Base-by-base conservation (phyloP, 2,888 invertebrate genomes). In the Catocala sponsa region DNA sequence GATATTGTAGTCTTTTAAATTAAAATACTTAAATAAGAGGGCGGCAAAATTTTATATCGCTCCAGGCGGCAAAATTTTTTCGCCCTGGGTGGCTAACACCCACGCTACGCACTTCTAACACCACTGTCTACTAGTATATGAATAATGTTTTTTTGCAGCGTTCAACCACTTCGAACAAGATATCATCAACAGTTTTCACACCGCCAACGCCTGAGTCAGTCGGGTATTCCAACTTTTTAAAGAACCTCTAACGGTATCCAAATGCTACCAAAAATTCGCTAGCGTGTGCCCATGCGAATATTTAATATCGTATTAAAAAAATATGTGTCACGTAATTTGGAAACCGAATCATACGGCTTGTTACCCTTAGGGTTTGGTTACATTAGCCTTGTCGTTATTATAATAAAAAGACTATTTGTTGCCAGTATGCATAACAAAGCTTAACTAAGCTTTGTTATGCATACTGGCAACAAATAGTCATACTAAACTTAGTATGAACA, bases 191-290 rank as follows among this genome's bases (percentile, higher is more conserved):
- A 0, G 94, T 94, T 66, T 88, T 89, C 84, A 90, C 92, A 4
- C 94, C 94, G 4, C 91, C 89, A 6, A 93, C 92, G 25, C 94
- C 92, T 0, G 91, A 92, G 67, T 94, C 94, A 73, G 91, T 86
- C 70, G 94, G 94, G 91, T 94, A 94, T 89, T 85, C 56, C 85
- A 83, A 89, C 77, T 94, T 94, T 92, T 89, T 94, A 91, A 90
- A 94, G 91, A 85, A 89, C 81, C 91, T 93, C 65, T 93, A 88
- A 93, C 75, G 88, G 89, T 91, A 91, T 89, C 72, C 63, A 70
- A 77, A 68, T 63, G 65, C 61, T 73, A 64, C 74, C 68, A 59
- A 65, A 68, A 63, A 66, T 54, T 70, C 46, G 80, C 80, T 80
- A 68, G 82, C 78, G 79, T 60, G 42, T 79, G 81, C 85, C 68